Base-by-base conservation (phyloP, 2,797 vertebrate genomes). In the Cheirogaleus major region DNA sequence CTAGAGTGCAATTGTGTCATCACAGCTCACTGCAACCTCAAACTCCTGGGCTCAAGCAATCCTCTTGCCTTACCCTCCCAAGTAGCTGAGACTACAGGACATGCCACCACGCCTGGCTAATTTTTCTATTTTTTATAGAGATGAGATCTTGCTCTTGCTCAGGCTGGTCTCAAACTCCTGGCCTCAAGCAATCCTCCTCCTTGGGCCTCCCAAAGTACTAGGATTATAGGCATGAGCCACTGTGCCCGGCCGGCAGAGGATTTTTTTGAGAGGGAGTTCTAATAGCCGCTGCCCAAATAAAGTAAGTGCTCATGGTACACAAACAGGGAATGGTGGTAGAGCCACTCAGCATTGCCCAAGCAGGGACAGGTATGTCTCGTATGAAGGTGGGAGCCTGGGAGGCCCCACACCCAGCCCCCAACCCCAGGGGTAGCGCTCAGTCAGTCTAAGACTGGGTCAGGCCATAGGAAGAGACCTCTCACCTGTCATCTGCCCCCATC, bases 231-330 rank as follows among this genome's bases (percentile, higher is more conserved):
- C 10, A 1, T 27, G 57, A 59, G 57, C 10, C 25, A 59, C 57
- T 4, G 10, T 27, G 23, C 23, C 9, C 0, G 10, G 57, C 57
- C 10, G 0, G 0, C 25, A 59, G 23, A 59, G 57, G 23, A 59
- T 27, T 45, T 73, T 73, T 73, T 45, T 8, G 57, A 57, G n/a
- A 23, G 27, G 25, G n/a, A 25, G 9, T 80, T 83, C 61, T 93
- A 72, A 86, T 1, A 93, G 43, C 38, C 12, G 43, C 55, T 13
- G 14, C 12, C 48, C 13, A 73, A 32, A 85, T 65, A 52, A 75
- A 89, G 18, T 1, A 13, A 65, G 30, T 2, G 41, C 61, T 93
- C 43, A 61, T 9, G 35, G 55, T 38, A 70, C 0, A 2, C 43
- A 30, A 22, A 52, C 0, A 78, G 14, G 48, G 27, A 50, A 50